Evolutionary conservation across 2,797 vertebrate genomes (phyloP).

Genomic region (Anabacerthia variegaticeps): DNA sequence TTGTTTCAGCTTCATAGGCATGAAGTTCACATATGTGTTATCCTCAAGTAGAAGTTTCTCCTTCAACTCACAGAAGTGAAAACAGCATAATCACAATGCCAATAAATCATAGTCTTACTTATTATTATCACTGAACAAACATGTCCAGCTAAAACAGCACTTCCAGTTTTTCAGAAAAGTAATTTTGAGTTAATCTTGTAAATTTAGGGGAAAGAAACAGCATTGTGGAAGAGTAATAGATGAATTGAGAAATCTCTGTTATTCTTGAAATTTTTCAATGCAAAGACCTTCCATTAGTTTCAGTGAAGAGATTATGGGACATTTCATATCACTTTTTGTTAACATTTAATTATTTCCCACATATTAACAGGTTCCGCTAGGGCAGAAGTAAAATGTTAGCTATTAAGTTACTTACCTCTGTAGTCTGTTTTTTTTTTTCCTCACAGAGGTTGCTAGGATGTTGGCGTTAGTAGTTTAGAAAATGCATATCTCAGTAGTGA

Average conservation of each 20-base stretch:
- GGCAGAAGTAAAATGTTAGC: constrained; percentile 35
- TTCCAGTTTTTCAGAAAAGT: background rate
- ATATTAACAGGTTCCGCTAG: background rate
- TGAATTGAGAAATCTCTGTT: background rate
- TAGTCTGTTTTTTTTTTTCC: background rate
- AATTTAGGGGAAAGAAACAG: background rate
- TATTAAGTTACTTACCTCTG: constrained; percentile 19
- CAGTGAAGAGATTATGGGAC: background rate
- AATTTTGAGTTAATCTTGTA: background rate
- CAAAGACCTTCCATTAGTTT: background rate
- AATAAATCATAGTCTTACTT: background rate
- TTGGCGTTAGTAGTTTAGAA: background rate
- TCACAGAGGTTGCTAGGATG: background rate
- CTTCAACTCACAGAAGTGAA: background rate
- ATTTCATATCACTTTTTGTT: background rate
- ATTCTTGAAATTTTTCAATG: background rate
- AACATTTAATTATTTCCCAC: constrained; percentile 25
- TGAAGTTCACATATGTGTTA: background rate
- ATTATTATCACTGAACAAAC: background rate
- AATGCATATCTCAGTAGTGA: background rate
- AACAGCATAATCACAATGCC: background rate
- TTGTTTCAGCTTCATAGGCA: background rate
- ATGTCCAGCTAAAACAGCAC: background rate
- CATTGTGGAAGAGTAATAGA: background rate
- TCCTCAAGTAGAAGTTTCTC: background rate